These are phyloP conservation scores for Baronia brevicornis DNA, from an alignment of 2,888 invertebrate genomes.

Conservation along the genomic window DNA sequence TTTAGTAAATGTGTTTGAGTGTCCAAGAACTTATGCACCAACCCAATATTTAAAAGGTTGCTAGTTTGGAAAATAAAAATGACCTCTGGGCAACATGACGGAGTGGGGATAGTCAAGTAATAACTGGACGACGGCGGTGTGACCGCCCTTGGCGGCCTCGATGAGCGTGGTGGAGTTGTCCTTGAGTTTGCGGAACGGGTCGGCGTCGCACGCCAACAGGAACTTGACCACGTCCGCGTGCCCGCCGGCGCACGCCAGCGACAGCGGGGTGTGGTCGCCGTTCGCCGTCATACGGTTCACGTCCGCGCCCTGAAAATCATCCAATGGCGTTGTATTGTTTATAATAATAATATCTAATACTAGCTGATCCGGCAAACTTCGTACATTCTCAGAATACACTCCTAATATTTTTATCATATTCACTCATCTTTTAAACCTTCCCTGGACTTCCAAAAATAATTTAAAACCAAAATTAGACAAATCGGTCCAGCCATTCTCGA, in stretches of 20 bases:
- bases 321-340: neutral
- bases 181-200: constrained; percentile 97
- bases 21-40: too few species aligned
- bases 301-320: constrained; percentile 48
- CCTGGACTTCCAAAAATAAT: too few species aligned
- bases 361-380: too few species aligned
- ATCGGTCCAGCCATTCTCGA: too few species aligned
- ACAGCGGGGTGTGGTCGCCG: constrained; percentile 98
- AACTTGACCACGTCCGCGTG: constrained; percentile 95
- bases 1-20: too few species aligned
- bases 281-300: constrained; percentile 85
- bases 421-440: too few species aligned
- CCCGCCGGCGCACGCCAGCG: constrained; percentile 97
- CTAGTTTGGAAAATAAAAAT: constrained; percentile 24
- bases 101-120: constrained; percentile 95
- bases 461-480: too few species aligned
- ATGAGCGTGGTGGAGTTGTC: constrained; percentile 99
- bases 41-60: neutral
- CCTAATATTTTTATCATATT: too few species aligned
- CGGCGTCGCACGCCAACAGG: constrained; percentile 92
- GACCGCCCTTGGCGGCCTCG: constrained; percentile 98
- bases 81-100: constrained; percentile 80
- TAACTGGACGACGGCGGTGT: constrained; percentile 95
- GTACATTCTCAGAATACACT: too few species aligned
- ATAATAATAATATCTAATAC: too few species aligned